Conservation (phyloP, 2,113 vertebrate genomes). For the Rhinichthys klamathensis region DNA sequence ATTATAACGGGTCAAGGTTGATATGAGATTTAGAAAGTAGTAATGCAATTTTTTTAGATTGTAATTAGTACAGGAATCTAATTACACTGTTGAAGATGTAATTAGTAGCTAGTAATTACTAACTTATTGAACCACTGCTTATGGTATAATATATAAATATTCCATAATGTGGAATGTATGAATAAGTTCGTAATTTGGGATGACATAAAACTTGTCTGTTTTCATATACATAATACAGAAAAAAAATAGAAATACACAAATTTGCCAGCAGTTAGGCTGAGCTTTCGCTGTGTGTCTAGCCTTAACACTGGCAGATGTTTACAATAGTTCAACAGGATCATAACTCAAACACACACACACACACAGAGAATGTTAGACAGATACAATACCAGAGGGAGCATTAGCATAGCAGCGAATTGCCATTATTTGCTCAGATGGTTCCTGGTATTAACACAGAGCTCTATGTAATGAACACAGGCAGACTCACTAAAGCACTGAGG, state of each 20-base stretch:
- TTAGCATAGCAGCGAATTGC: conserved; percentile 51
- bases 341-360: conserved; percentile 37
- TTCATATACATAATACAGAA: neutral
- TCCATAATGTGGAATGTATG: neutral
- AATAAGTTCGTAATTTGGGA: neutral
- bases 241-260: neutral
- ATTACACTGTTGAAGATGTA: no score
- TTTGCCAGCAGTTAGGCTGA: conserved; percentile 1
- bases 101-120: no score
- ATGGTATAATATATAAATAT: no score
- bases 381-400: conserved; percentile 48
- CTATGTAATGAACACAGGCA: conserved; percentile 45
- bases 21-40: no score
- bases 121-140: no score
- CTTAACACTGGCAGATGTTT: conserved; percentile 28
- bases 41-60: no score
- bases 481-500: conserved; percentile 30
- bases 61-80: no score
- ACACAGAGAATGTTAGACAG: conserved; percentile 34
- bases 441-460: conserved; percentile 44
- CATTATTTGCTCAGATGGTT: conserved; percentile 56
- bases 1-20: no score
- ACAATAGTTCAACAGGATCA: conserved; percentile 43
- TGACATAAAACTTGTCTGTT: neutral
- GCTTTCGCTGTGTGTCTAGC: neutral